phyloP scores from a whole-genome alignment of 2,113 vertebrate species.

The Fulica atra region DNA sequence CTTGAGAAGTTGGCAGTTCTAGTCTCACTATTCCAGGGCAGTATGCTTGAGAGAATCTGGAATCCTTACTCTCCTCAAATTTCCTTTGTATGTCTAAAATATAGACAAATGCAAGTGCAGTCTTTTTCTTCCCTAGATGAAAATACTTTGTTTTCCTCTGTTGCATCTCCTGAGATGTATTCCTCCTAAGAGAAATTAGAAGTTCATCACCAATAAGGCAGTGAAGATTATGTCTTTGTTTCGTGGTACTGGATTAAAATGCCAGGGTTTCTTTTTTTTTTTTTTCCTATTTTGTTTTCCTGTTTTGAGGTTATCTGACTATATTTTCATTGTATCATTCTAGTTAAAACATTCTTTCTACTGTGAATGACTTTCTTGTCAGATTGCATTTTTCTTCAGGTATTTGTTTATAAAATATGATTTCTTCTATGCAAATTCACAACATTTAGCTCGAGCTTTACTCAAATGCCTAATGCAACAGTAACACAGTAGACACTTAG shows the following conservation, averaged over 20 bases:
- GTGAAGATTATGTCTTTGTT: neutral
- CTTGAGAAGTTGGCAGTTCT: neutral
- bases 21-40: neutral
- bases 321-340: neutral
- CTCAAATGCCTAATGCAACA: neutral
- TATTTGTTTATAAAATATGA: neutral
- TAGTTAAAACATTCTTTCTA: neutral
- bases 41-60: neutral
- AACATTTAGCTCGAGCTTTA: neutral
- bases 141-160: neutral
- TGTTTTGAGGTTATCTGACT: neutral
- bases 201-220: neutral
- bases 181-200: neutral
- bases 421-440: neutral
- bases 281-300: neutral
- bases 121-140: neutral
- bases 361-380: neutral
- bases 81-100: neutral
- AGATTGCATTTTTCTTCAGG: neutral
- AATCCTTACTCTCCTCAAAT: neutral
- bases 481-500: neutral
- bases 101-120: neutral
- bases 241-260: neutral
- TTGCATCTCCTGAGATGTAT: neutral
- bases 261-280: neutral